Percentiles rank a stretch among this genome's conserved stretches.
phyloP scores from a whole-genome alignment of 2,888 invertebrate genomes.

The Eristalinus sepulchralis region DNA sequence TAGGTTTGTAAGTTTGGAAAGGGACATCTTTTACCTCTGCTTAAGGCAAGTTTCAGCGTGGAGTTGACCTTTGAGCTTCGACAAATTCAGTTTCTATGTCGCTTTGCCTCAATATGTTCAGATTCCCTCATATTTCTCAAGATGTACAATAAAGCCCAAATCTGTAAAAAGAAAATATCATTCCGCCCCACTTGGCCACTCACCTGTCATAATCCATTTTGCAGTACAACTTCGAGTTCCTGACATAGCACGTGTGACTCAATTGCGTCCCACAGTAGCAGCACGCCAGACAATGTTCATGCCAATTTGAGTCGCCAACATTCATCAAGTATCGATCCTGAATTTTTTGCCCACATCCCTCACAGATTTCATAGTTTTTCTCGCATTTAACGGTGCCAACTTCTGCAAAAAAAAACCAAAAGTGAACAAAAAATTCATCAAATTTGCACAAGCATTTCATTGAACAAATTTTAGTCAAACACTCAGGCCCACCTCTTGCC shows the following conservation, averaged over 20 bases:
- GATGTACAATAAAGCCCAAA: not conserved
- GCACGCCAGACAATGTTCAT: constrained; percentile 97
- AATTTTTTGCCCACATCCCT: constrained; percentile 97
- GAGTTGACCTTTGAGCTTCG: too few species aligned
- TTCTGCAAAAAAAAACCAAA: constrained; percentile 75
- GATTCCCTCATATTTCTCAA: too few species aligned
- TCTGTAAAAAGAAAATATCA: not conserved
- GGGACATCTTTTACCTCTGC: too few species aligned
- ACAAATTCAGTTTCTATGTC: too few species aligned
- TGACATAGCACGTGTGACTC: constrained; percentile 95
- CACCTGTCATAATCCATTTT: constrained; percentile 98
- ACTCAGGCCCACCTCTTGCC: constrained; percentile 19
- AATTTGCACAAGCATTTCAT: constrained; percentile 18
- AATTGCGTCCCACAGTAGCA: constrained; percentile 95
- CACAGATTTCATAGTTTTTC: constrained; percentile 93
- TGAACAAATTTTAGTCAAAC: constrained; percentile 39
- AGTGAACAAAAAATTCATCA: constrained; percentile 6
- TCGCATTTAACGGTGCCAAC: constrained; percentile 87
- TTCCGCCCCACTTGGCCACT: constrained; percentile 73
- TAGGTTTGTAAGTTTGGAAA: too few species aligned
- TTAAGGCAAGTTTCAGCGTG: too few species aligned
- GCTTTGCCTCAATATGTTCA: too few species aligned
- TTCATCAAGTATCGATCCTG: constrained; percentile 97
- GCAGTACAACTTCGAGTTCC: constrained; percentile 97
- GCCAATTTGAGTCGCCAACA: constrained; percentile 97